Conservation (phyloP, 2,797 vertebrate species). For the Nothura maculosa region DNA sequence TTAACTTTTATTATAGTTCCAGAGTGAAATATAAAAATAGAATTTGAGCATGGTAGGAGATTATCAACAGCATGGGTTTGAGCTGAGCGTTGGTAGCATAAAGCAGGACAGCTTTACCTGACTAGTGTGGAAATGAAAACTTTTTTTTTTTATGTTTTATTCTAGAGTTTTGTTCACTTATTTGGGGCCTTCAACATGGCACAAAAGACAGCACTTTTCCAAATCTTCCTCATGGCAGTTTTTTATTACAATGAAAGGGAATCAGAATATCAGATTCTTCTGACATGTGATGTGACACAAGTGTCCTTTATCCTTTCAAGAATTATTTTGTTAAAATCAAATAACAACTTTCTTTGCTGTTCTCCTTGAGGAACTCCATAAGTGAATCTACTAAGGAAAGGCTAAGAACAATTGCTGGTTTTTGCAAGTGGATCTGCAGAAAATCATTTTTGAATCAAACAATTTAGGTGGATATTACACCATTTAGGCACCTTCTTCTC, state of each 20-base stretch:
- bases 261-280: neutral
- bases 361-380: neutral
- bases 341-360: neutral
- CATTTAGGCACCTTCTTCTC: neutral
- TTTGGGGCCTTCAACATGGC: neutral
- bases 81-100: neutral
- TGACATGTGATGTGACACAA: fast-evolving
- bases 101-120: neutral
- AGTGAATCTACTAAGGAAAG: neutral
- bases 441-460: neutral
- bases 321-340: neutral
- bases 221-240: neutral
- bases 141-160: neutral
- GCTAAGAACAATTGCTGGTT: neutral
- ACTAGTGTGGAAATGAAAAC: neutral
- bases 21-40: neutral
- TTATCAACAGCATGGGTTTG: neutral
- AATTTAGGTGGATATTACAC: neutral
- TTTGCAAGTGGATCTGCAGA: neutral
- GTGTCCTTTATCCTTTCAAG: neutral
- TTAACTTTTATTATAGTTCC: neutral
- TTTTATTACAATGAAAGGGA: neutral
- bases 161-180: neutral
- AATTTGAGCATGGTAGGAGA: neutral
- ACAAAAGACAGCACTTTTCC: neutral